A percentile compares a stretch with the other conserved stretches of the same genome.
Conservation (phyloP, 2,888 invertebrate species). For the Elaeidobius kamerunicus region DNA sequence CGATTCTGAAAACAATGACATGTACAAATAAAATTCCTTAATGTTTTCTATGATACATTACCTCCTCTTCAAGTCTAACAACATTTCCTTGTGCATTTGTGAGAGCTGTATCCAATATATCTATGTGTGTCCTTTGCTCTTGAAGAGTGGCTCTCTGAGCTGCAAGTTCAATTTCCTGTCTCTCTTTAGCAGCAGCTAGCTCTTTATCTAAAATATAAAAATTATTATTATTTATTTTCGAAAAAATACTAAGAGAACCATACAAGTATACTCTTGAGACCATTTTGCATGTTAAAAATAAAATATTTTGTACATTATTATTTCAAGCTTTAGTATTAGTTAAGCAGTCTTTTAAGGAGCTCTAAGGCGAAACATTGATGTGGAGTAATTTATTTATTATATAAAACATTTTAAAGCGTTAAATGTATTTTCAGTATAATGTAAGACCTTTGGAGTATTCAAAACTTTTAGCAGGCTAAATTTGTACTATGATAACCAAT, state of each 20-base stretch:
- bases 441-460: too few relatives aligned
- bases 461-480: too few relatives aligned
- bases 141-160: constrained; percentile 86
- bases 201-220: constrained; percentile 75
- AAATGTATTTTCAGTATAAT: too few relatives aligned
- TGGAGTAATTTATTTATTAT: too few relatives aligned
- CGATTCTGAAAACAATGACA: constrained; percentile 58
- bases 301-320: too few relatives aligned
- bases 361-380: too few relatives aligned
- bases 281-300: too few relatives aligned
- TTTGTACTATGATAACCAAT: neutral
- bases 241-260: too few relatives aligned
- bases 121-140: constrained; percentile 90
- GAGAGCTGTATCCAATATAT: constrained; percentile 86
- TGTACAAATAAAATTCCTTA: neutral
- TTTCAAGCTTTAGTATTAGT: too few relatives aligned
- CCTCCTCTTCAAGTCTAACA: constrained; percentile 84
- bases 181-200: constrained; percentile 81
- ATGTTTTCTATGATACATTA: constrained; percentile 46
- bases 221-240: constrained; percentile 4
- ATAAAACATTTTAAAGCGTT: too few relatives aligned
- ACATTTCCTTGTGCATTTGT: constrained; percentile 89
- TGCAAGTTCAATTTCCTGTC: constrained; percentile 87
- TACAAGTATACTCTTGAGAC: too few relatives aligned
- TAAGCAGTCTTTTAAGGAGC: too few relatives aligned